These are phyloP conservation scores for Tursiops truncatus DNA, from an alignment of 2,113 vertebrate genomes.

Conservation along the genomic window DNA sequence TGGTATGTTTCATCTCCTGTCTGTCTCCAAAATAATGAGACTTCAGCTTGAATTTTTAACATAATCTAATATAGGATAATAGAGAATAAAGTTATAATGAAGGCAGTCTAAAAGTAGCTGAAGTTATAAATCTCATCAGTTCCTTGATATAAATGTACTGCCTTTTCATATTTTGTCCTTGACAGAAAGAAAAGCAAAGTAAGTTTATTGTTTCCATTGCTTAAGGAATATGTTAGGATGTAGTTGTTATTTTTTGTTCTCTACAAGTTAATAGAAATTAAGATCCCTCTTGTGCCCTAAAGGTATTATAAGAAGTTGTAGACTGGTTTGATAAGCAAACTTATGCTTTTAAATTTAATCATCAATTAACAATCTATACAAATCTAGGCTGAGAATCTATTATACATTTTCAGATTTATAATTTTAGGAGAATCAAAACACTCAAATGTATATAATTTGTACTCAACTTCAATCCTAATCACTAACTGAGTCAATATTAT, in stretches of 20 bases:
- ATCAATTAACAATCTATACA: neutral
- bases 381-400: neutral
- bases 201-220: neutral
- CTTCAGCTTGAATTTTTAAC: constrained; percentile 52
- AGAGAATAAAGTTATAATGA: constrained; percentile 62
- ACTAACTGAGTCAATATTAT: neutral
- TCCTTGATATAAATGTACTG: neutral
- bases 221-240: neutral
- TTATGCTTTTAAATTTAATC: neutral
- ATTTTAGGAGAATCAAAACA: neutral
- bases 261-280: neutral
- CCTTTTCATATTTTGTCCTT: constrained; percentile 29
- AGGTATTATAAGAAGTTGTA: neutral
- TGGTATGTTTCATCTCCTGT: neutral
- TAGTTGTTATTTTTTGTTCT: neutral
- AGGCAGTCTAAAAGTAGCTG: neutral
- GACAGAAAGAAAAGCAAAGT: constrained; percentile 25
- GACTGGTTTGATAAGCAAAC: neutral
- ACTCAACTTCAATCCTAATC: neutral
- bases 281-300: neutral
- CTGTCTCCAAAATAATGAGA: constrained; percentile 41
- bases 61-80: constrained; percentile 48
- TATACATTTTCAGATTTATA: neutral
- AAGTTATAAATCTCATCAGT: constrained; percentile 28
- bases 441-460: neutral